These are phyloP conservation scores for Choloepus didactylus DNA, from an alignment of 2,797 vertebrate species.

Conservation along the genomic window DNA sequence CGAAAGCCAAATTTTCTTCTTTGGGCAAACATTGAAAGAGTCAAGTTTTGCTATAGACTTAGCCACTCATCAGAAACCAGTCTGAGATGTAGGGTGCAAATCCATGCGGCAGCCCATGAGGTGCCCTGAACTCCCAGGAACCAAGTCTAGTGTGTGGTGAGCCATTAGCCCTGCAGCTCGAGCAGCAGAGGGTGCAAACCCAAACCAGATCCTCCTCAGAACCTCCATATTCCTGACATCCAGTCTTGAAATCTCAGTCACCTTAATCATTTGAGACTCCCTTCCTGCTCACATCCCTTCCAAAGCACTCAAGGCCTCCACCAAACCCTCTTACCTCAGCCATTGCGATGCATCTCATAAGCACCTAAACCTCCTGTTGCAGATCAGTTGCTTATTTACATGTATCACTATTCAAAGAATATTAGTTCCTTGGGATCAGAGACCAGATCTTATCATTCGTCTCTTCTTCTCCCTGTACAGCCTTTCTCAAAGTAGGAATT, in stretches of 20 bases:
- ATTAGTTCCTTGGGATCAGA: background rate
- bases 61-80: background rate
- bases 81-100: background rate
- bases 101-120: background rate
- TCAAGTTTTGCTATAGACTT: background rate
- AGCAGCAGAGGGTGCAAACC: background rate
- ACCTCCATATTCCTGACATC: background rate
- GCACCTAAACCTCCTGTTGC: background rate
- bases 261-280: background rate
- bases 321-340: background rate
- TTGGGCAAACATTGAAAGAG: background rate
- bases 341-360: rapidly evolving
- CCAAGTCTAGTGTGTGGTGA: background rate
- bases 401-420: background rate
- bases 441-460: background rate
- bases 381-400: background rate
- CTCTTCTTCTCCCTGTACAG: background rate
- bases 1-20: background rate
- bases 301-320: background rate
- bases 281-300: background rate
- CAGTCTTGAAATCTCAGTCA: background rate
- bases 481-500: background rate
- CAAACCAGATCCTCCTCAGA: background rate
- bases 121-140: background rate
- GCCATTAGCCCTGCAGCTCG: background rate